phyloP scores from a whole-genome alignment of 1,140 invertebrate species.

The Pentalonia nigronervosa region DNA sequence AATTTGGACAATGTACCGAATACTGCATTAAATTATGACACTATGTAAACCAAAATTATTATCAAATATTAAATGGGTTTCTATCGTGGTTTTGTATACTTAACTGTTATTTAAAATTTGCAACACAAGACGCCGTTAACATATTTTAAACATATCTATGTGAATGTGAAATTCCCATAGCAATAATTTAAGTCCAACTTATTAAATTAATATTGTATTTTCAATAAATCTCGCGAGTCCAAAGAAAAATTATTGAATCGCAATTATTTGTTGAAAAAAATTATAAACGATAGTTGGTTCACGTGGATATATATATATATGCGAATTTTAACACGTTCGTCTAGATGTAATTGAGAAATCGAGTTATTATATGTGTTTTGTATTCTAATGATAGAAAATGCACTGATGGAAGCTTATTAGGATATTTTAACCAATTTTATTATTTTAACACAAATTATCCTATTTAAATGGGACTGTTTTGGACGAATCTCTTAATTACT shows the following conservation, averaged over 20 bases:
- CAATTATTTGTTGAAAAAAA: not conserved
- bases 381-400: not conserved
- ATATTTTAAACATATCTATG: not conserved
- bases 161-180: not conserved
- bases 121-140: not conserved
- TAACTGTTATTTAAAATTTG: not conserved
- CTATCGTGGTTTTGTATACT: not conserved
- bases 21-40: not conserved
- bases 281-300: not conserved
- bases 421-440: not conserved
- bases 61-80: not conserved
- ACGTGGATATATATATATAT: not conserved
- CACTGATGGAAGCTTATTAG: not conserved
- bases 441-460: not conserved
- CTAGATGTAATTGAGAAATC: not conserved
- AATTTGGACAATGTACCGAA: not conserved
- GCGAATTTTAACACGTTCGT: not conserved
- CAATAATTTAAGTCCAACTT: not conserved
- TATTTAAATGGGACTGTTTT: not conserved
- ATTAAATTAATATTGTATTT: not conserved
- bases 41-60: not conserved
- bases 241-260: not conserved
- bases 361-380: not conserved
- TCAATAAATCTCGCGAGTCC: not conserved
- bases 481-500: not conserved